A percentile compares a stretch with the other conserved stretches of the same genome.
These are phyloP conservation scores for Aphidoletes aphidimyza DNA, from an alignment of 2,888 invertebrate genomes.

Conservation along the genomic window DNA sequence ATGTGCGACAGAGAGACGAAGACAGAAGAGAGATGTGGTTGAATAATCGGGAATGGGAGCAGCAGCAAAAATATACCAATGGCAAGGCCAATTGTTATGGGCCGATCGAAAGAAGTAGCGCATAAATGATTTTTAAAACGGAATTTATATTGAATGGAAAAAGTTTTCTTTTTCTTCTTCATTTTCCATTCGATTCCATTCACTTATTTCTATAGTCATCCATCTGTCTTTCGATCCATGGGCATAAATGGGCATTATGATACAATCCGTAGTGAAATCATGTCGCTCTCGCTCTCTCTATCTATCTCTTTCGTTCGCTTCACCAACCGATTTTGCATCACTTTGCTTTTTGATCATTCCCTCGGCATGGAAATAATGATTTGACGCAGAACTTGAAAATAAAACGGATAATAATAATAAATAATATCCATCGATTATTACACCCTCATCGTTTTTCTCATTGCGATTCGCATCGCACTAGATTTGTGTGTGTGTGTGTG, in stretches of 20 bases:
- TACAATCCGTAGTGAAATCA: not conserved
- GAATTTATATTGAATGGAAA: slow-evolving; percentile 31
- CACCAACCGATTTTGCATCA: not conserved
- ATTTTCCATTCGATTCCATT: slow-evolving; percentile 4
- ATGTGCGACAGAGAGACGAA: not conserved
- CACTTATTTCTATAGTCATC: slow-evolving; percentile 32
- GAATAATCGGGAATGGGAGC: not conserved
- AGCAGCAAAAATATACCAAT: not conserved
- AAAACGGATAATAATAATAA: slow-evolving; percentile 19
- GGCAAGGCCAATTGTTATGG: not conserved
- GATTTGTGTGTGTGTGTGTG: too few relatives aligned
- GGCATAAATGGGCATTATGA: slow-evolving; percentile 25
- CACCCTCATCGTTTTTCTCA: not conserved
- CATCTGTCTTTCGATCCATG: slow-evolving; percentile 26
- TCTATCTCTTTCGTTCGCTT: not conserved
- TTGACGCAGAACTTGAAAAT: slow-evolving; percentile 7
- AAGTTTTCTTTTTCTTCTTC: not conserved
- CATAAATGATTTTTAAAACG: slow-evolving; percentile 35
- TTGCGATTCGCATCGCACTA: too few relatives aligned
- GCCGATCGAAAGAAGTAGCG: slow-evolving; percentile 1
- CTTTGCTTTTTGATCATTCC: too few relatives aligned
- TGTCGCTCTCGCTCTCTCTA: too few relatives aligned
- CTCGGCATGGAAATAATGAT: not conserved
- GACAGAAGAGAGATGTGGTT: not conserved
- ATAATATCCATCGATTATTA: slow-evolving; percentile 33